Base-by-base conservation (phyloP, 2,888 invertebrate genomes). In the Unio pictorum region DNA sequence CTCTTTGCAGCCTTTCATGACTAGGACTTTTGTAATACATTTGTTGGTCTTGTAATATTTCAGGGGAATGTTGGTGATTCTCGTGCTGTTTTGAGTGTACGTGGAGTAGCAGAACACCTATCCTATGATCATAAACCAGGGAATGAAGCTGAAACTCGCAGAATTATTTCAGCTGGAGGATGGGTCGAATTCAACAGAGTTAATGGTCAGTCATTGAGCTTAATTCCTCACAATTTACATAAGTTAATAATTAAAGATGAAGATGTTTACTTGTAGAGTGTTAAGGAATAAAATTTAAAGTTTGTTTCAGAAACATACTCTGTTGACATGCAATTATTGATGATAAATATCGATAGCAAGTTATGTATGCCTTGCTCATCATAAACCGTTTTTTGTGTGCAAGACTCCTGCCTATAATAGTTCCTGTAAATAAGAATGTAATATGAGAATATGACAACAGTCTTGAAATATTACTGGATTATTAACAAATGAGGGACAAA, bases 181-280 rank as follows among this genome's bases (percentile, higher is more conserved):
- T 99, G 95, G 95, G 98, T 99, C 2, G 97, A 98, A 90, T 94
- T 95, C 83, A 98, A 98, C 91, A 92, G 98, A 81, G 99, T 99
- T n/a, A 99, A 99, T 91, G 99, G 99, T 86, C 73, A 68, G 75
- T 65, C n/a, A 34, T 56, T 30, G 8, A 45, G 45, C 15, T 45
- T 45, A 15, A 15, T 26, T 23, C 26, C 26, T 26, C 15, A 59
- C 11, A 59, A 23, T 18, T 26, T 5, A 59, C 15, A 45, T 3
- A 15, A 11, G 45, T 45, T 45, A 45, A 45, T 45, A 3, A 15
- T 3, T 15, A 45, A 45, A 15, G 3, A 45, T 15, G 15, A 45
- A 45, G 11, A 45, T 45, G 15, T 45, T 3, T 11, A 45, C 45
- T 45, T 11, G 15, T 45, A 11, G 11, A 11, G 11, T 45, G 3